Evolutionary conservation across 2,113 vertebrate genomes (phyloP).

Genomic region (Brienomyrus longianalis): DNA sequence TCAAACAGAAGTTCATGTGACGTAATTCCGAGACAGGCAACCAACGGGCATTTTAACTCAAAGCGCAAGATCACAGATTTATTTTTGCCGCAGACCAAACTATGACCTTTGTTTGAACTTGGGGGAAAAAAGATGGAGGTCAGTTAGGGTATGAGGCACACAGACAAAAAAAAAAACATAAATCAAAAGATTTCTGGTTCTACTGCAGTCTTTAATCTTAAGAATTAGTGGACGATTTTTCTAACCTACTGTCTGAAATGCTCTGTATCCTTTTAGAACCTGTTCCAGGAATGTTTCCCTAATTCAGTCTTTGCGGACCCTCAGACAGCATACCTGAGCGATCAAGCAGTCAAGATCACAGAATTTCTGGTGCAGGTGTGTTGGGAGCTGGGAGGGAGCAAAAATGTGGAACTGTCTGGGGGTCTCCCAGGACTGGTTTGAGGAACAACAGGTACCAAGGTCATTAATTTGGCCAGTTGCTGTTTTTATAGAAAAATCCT

Average conservation of each 20-base stretch:
- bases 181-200: not conserved
- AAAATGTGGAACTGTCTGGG: not conserved
- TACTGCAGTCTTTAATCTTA: not conserved
- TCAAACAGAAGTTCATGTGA: not conserved
- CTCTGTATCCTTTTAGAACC: not conserved
- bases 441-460: not conserved
- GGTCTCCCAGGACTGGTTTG: not conserved
- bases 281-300: not conserved
- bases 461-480: not conserved
- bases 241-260: not conserved
- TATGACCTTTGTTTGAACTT: not conserved
- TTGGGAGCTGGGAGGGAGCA: not conserved
- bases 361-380: not conserved
- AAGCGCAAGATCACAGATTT: not conserved
- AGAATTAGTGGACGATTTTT: not conserved
- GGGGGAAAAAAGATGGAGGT: not conserved
- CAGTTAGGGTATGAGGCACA: not conserved
- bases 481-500: not conserved
- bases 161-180: not conserved
- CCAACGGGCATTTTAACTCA: not conserved
- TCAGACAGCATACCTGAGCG: not conserved
- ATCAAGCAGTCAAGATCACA: not conserved
- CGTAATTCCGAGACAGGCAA: not conserved
- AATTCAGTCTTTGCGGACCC: not conserved
- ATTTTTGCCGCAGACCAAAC: not conserved